Percentiles rank a stretch among this genome's conserved stretches.
Conservation (phyloP, 2,113 vertebrate genomes). For the Pogonocichla stellata region DNA sequence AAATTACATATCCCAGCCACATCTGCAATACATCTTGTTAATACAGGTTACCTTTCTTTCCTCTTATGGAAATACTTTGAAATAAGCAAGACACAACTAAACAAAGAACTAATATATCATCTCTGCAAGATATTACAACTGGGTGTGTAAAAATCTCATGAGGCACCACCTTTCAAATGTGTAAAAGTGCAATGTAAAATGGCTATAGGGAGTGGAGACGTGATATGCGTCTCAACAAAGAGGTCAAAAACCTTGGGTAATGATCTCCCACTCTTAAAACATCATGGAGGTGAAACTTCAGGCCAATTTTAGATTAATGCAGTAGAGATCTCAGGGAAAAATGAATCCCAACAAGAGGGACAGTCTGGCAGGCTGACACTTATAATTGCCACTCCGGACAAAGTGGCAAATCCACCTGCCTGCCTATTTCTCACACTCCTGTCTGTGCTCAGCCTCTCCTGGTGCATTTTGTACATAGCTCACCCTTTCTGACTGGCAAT, state of each 20-base stretch:
- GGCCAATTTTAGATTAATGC: not conserved
- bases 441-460: not conserved
- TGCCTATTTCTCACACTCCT: accelerated
- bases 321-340: not conserved
- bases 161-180: not conserved
- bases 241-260: not conserved
- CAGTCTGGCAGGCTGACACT: not conserved
- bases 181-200: not conserved
- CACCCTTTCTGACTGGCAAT: not conserved
- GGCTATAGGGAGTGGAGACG: not conserved
- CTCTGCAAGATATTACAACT: not conserved
- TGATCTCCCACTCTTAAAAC: not conserved
- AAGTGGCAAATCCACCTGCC: not conserved
- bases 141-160: not conserved
- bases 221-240: accelerated
- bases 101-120: not conserved
- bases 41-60: not conserved
- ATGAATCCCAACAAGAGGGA: not conserved
- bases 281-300: not conserved
- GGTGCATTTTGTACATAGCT: not conserved
- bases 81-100: not conserved
- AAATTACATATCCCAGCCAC: not conserved
- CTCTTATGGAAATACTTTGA: not conserved
- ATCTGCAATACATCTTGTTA: not conserved
- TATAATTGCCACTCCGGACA: not conserved